Evolutionary conservation across 2,888 invertebrate genomes (phyloP).

Genomic region (Polymixis lichenea): DNA sequence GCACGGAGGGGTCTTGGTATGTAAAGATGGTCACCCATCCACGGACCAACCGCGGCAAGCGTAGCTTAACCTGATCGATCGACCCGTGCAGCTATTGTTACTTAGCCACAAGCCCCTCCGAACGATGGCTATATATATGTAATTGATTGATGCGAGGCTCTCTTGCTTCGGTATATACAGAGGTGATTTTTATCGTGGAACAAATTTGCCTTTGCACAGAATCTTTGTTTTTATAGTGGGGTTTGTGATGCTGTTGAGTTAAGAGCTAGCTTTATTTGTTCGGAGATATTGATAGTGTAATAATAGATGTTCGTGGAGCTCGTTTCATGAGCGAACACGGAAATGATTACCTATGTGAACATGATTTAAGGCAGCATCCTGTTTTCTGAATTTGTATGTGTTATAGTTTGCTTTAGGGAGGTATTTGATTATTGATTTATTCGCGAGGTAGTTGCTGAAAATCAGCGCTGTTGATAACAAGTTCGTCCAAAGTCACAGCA

Average conservation of each 20-base stretch:
- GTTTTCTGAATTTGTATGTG: background rate
- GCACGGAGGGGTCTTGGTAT: too few species aligned
- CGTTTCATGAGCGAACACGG: background rate
- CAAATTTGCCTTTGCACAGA: slow-evolving; percentile 41
- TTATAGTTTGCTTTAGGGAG: background rate
- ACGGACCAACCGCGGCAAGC: too few species aligned
- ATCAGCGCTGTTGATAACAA: too few species aligned
- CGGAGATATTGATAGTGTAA: background rate
- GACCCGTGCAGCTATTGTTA: too few species aligned
- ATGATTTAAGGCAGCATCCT: background rate
- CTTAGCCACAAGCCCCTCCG: too few species aligned
- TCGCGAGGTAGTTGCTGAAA: too few species aligned
- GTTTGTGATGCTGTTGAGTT: background rate
- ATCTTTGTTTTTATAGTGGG: slow-evolving; percentile 27
- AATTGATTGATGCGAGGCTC: slow-evolving; percentile 60
- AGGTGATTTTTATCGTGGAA: slow-evolving; percentile 44
- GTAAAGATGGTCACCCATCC: too few species aligned
- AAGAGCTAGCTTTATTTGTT: background rate
- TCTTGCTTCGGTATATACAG: slow-evolving; percentile 34
- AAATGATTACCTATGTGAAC: background rate
- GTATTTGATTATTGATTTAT: background rate
- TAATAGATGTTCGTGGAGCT: background rate
- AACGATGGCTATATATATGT: slow-evolving; percentile 59
- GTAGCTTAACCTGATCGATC: too few species aligned
- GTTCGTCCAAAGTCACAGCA: too few species aligned